A percentile compares a stretch with the other conserved stretches of the same genome.
Conservation (phyloP, 2,113 vertebrate genomes). For the Brachyhypopomus gauderio region DNA sequence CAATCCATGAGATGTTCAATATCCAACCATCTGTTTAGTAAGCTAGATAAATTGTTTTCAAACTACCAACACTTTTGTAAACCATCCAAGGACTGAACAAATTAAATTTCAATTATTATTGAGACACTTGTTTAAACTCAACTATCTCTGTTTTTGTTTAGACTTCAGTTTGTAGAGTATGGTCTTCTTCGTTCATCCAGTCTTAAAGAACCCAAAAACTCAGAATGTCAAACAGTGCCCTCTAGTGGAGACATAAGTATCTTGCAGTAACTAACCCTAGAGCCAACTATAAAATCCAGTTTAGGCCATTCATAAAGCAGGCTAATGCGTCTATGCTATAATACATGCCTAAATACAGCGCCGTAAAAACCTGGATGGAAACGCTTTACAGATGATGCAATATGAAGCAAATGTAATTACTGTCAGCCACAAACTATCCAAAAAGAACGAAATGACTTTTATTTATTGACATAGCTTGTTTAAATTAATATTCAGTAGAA, state of each 20-base stretch:
- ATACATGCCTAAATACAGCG: too few relatives aligned
- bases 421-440: too few relatives aligned
- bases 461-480: neutral
- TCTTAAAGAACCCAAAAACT: neutral
- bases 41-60: neutral
- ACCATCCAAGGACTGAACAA: neutral
- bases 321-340: too few relatives aligned
- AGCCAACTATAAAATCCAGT: too few relatives aligned
- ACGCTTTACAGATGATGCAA: too few relatives aligned
- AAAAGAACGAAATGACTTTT: neutral
- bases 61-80: neutral
- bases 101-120: neutral
- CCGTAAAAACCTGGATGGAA: too few relatives aligned
- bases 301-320: too few relatives aligned
- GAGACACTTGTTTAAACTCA: neutral
- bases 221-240: neutral
- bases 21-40: too few relatives aligned
- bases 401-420: too few relatives aligned
- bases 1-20: too few relatives aligned
- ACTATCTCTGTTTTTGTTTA: neutral
- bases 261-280: neutral
- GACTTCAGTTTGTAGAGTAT: too few relatives aligned
- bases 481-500: neutral
- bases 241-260: conserved; percentile 7
- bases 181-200: neutral